phyloP scores from a whole-genome alignment of 2,888 invertebrate genomes.

The Spilarctia lutea region DNA sequence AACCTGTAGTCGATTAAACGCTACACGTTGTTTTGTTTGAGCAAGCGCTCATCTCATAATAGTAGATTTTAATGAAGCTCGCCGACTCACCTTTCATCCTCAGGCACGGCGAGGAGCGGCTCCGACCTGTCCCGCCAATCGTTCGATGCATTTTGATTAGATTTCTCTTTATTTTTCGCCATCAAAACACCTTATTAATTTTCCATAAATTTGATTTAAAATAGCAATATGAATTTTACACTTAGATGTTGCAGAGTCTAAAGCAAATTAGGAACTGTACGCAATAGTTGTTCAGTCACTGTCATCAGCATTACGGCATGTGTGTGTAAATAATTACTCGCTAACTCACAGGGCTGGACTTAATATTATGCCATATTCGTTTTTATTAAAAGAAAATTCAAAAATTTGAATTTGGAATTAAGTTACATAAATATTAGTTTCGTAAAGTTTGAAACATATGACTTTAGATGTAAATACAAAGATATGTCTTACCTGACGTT shows the following conservation, averaged over 20 bases:
- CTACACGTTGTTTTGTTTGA: slow-evolving; percentile 72
- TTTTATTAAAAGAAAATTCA: background rate
- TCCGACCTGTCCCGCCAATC: slow-evolving; percentile 77
- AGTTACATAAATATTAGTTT: background rate
- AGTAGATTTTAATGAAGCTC: slow-evolving; percentile 78
- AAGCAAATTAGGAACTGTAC: slow-evolving; percentile 65
- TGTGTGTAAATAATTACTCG: slow-evolving; percentile 71
- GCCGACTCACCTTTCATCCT: slow-evolving; percentile 84
- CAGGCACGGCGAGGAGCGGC: slow-evolving; percentile 79
- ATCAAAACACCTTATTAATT: slow-evolving; percentile 31
- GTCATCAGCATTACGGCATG: slow-evolving; percentile 53
- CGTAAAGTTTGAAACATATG: background rate
- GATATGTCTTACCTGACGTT: background rate
- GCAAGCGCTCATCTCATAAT: slow-evolving; percentile 71
- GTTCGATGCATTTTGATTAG: slow-evolving; percentile 72
- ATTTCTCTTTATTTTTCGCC: slow-evolving; percentile 79
- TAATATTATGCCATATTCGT: slow-evolving; percentile 17
- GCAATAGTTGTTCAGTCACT: slow-evolving; percentile 46
- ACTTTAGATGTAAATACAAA: slow-evolving; percentile 1
- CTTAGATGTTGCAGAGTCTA: slow-evolving; percentile 54
- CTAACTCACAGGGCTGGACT: slow-evolving; percentile 62
- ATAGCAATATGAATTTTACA: slow-evolving; percentile 15
- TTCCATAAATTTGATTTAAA: slow-evolving; percentile 8
- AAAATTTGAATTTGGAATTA: background rate
- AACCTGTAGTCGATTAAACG: slow-evolving; percentile 62